A percentile compares a stretch with the other conserved stretches of the same genome.
Evolutionary conservation across 1,140 invertebrate genomes (phyloP).

Genomic region (Araneus ventricosus): DNA sequence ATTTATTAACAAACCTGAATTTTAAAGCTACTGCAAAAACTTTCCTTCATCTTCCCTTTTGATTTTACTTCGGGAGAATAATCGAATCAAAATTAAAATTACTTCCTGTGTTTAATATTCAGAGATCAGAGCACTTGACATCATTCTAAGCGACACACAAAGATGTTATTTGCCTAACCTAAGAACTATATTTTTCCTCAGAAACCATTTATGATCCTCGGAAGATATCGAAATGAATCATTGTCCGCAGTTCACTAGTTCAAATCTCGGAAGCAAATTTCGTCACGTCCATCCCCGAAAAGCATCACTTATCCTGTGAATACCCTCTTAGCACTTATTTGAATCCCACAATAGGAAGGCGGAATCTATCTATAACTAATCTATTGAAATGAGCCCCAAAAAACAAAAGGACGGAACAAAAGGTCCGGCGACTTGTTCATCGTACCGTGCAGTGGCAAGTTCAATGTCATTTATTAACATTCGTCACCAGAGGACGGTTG

Average conservation of each 20-base stretch:
- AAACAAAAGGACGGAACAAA: neutral
- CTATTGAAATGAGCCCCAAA: neutral
- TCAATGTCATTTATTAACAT: slow-evolving; percentile 15
- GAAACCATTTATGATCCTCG: too few relatives aligned
- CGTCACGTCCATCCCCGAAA: neutral
- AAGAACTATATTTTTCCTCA: too few relatives aligned
- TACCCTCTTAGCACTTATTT: slow-evolving; percentile 7
- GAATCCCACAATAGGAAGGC: neutral
- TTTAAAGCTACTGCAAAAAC: too few relatives aligned
- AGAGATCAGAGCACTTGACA: too few relatives aligned
- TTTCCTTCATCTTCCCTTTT: too few relatives aligned
- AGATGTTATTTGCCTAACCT: too few relatives aligned
- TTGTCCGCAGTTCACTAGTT: neutral
- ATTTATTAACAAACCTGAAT: too few relatives aligned
- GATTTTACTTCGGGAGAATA: too few relatives aligned
- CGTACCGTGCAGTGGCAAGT: neutral
- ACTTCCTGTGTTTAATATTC: too few relatives aligned
- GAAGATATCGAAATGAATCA: neutral
- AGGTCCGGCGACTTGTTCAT: neutral
- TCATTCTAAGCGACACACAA: too few relatives aligned
- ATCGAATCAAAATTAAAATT: too few relatives aligned
- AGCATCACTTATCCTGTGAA: slow-evolving; percentile 7
- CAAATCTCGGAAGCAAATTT: neutral
- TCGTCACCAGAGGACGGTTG: neutral
- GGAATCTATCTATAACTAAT: slow-evolving; percentile 17